phyloP scores from a whole-genome alignment of 64 coral and sea anemone species.

The Hydrozoanthus tunicans region DNA sequence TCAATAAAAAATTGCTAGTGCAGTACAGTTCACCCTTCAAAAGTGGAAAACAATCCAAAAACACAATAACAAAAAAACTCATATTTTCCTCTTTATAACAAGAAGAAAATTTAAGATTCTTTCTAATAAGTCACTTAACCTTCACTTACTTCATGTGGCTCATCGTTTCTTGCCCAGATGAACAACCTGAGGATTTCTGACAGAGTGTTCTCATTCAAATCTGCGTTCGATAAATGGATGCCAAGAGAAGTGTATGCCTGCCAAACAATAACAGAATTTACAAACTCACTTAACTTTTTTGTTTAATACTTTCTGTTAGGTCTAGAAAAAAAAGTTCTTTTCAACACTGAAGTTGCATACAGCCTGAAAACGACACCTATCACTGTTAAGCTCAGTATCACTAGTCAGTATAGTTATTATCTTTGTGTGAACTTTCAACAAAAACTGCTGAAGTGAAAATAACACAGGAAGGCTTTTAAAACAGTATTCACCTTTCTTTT shows the following conservation, averaged over 20 bases:
- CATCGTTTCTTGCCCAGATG: slow-evolving; percentile 85
- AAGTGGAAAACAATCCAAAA: not conserved
- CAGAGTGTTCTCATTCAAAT: slow-evolving; percentile 87
- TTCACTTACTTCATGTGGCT: slow-evolving; percentile 71
- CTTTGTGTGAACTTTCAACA: no score
- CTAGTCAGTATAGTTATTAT: no score
- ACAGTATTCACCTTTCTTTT: no score
- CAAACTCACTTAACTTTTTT: not conserved
- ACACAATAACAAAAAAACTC: not conserved
- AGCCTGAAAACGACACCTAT: no score
- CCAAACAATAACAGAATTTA: slow-evolving; percentile 13
- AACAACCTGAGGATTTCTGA: slow-evolving; percentile 93
- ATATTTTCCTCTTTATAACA: not conserved
- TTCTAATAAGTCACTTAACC: not conserved
- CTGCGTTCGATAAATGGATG: slow-evolving; percentile 82
- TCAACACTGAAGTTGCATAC: no score
- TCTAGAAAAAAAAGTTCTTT: not conserved
- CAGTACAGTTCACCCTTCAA: no score
- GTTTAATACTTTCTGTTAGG: not conserved
- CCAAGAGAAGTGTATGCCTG: slow-evolving; percentile 90
- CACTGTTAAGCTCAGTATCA: no score
- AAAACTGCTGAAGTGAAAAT: no score
- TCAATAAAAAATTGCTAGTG: no score
- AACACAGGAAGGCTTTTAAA: no score
- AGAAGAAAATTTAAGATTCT: not conserved